phyloP scores from a whole-genome alignment of 2,113 vertebrate genomes.

The Syngnathus floridae region DNA sequence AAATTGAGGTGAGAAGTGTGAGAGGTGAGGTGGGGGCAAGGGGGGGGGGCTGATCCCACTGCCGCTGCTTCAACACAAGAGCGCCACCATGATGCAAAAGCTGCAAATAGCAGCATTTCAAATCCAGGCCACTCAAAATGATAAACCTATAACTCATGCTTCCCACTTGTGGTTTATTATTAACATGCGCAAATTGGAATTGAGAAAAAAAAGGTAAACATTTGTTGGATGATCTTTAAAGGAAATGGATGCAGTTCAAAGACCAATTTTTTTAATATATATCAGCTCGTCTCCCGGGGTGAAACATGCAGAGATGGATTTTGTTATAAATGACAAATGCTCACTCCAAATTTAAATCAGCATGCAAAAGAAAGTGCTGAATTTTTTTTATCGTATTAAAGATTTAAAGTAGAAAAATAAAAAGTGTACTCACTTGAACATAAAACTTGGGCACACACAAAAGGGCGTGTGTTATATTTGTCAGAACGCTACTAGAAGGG shows the following conservation, averaged over 20 bases:
- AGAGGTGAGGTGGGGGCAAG: neutral
- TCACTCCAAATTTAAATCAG: slow-evolving; percentile 10
- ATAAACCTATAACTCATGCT: slow-evolving; percentile 66
- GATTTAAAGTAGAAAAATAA: neutral
- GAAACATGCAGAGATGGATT: slow-evolving; percentile 8
- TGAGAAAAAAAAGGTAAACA: slow-evolving; percentile 54
- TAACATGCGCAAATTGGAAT: slow-evolving; percentile 59
- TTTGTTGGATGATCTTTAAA: slow-evolving; percentile 63
- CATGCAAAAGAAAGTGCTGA: neutral
- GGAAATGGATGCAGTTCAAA: slow-evolving; percentile 46
- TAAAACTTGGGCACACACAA: slow-evolving; percentile 95
- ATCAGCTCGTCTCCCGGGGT: slow-evolving; percentile 18
- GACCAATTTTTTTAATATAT: slow-evolving; percentile 32
- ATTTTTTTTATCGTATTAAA: neutral
- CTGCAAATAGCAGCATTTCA: slow-evolving; percentile 22
- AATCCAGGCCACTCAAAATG: slow-evolving; percentile 39
- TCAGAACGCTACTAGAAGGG: slow-evolving; percentile 82
- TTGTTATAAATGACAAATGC: slow-evolving; percentile 11
- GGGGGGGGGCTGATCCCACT: neutral
- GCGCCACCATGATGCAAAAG: slow-evolving; percentile 59
- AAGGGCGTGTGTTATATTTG: slow-evolving; percentile 90
- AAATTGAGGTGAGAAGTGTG: slow-evolving; percentile 36
- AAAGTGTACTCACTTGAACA: slow-evolving; percentile 79
- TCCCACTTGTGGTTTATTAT: slow-evolving; percentile 62
- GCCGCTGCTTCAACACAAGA: slow-evolving; percentile 34